Base-by-base conservation (phyloP, 2,888 invertebrate species). In the Cylloceria caligata region DNA sequence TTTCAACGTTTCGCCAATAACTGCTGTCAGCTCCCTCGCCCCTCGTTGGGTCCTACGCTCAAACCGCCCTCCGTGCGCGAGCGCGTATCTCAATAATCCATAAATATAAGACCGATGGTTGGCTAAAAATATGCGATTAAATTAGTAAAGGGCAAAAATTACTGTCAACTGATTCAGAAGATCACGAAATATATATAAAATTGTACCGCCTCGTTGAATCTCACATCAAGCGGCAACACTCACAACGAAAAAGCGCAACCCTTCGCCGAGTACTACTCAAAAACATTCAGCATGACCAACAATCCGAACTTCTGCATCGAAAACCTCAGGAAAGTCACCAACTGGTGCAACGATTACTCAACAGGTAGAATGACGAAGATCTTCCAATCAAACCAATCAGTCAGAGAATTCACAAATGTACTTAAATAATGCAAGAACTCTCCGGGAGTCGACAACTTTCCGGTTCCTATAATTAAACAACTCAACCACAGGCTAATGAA, bases 101-200 rank as follows among this genome's bases (percentile, higher is more conserved):
- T n/a, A n/a, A 75, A 75, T 68, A 36, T 13, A 47, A 24, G 52
- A 67, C 55, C 3, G 67, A 75, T 67, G 49, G 39, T 9, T 68
- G 75, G 67, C 52, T 68, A 34, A 39, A 75, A 36, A 55, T 34
- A 11, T 75, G 55, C 9, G 67, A 39, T 3, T 27, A n/a, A 47
- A 68, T 68, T 27, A 30, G 21, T n/a, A n/a, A 24, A 52, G 39
- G 75, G 68, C 30, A 52, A 68, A 47, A 74, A 74, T 67, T 75
- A 75, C 52, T 68, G 68, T 67, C 75, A 75, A 55, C 68, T 21
- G 1, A 36, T 68, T n/a, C 68, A 68, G 36, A 74, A 30, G 30
- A 30, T 74, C 24, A 16, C 74, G 1, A 57, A 47, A 47, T 74
- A 74, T 34, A 64, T 64, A 13, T n/a, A 6, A 30, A 6, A 5